Evolutionary conservation across 1,140 invertebrate genomes (phyloP), one percentile per base, ranked within the genome.

Genomic region (Microplitis demolitor): DNA sequence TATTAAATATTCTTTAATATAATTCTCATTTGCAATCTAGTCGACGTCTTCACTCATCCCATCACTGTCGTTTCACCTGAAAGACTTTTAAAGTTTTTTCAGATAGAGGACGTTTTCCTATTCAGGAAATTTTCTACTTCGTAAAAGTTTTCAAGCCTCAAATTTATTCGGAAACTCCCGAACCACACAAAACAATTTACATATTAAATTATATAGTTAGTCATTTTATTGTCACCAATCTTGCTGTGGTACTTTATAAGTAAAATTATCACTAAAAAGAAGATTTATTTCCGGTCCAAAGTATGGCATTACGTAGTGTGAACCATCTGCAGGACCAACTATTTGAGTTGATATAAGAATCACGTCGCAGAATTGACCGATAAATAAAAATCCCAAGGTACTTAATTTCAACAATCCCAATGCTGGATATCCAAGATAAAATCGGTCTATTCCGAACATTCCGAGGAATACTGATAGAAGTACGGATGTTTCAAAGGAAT

Each of bases 371-470:
- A 99, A 89, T 85, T 99, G 97, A 6, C 95, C 96, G n/a, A 99
- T 87, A 82, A 99, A 98, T 90, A 99, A 93, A 81, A 98, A 98
- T 4, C 98, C 98, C 34, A 99, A 87, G 0, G 97, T 99, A 82
- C 96, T 96, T 76, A 99, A 91, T 85, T 99, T 99, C 5, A 98
- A 90, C 60, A 99, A 87, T 1, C 97, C 97, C 74, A 99, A 91
- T 24, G 96, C 97, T 62, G 96, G 95, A 87, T 99, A 99, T 14
- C 98, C 98, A 3, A 99, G 88, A 83, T 99, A 99, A 86, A 99
- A 98, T 74, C 98, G 88, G 85, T 99, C 98, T 13, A 95, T 90
- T n/a, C 98, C 98, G 89, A 99, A 97, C 95, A 98, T 97, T 34
- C 97, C 97, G 58, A 96, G 87, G 81, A 99, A 99, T 58, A 99